Evolutionary conservation across 2,888 invertebrate species (phyloP), one percentile per base, ranked within the genome.

Genomic region (Orthosia gothica): DNA sequence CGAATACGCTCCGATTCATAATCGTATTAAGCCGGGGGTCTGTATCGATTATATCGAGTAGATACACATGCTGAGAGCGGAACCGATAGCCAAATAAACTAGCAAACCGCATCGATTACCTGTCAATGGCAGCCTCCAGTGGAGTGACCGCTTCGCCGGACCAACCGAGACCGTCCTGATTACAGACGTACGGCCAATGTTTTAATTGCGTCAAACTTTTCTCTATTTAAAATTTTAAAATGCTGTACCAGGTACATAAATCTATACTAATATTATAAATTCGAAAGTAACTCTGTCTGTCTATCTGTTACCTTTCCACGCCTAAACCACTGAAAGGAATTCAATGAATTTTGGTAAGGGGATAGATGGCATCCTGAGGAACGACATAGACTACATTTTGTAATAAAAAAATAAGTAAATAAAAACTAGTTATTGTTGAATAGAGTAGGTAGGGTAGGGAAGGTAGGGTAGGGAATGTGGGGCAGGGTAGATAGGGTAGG

Each of bases 51-150:
- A 93, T 94, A 94, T 92, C 93, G 92, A 93, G 92, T 93, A 94
- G 94, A 95, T 95, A 94, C 94, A 94, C 93, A 92, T 93, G 92
- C 93, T 91, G 93, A 89, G 92, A 92, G 90, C 93, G 93, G 93
- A 93, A 92, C 94, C 94, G 94, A 95, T 96, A 95, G 95, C 96
- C 95, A 95, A 96, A 96, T 96, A 96, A 96, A 96, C 95, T 95
- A 95, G 95, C 93, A 93, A 93, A 93, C 93, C 93, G 91, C 94
- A 96, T 96, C 96, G 96, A 96, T 96, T 96, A 95, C 94, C 96
- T 96, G 96, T 95, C 96, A 96, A 84, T 89, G 92, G 91, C 96
- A 96, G 95, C 89, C 93, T 91, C 90, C 84, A 83, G 81, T 86
- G 92, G 91, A 92, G 91, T 95, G 95, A 94, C 96, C 95, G 92